Evolutionary conservation across 2,113 vertebrate genomes (phyloP).

Genomic region (Elaphurus davidianus): DNA sequence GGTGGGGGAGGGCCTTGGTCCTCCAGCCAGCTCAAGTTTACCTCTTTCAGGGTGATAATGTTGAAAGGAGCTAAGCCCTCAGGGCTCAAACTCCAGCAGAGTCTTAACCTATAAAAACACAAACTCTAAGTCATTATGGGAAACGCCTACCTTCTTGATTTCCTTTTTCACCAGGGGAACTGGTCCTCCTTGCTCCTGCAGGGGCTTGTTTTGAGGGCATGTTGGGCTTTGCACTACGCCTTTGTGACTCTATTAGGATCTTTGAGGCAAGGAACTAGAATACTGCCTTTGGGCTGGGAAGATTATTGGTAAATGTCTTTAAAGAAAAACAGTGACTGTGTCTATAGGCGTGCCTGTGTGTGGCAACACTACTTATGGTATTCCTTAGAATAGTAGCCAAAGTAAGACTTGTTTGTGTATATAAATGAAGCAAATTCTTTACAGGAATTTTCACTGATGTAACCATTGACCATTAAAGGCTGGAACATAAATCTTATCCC

Average conservation of each 20-base stretch:
- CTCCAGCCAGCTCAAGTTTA: not conserved
- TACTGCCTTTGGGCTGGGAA: not conserved
- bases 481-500: not conserved
- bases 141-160: not conserved
- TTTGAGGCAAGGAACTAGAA: not conserved
- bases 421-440: not conserved
- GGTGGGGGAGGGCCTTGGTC: not conserved
- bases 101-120: conserved; percentile 24
- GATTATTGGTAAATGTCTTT: not conserved
- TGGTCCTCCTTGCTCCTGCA: conserved; percentile 21
- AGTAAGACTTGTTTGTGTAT: not conserved
- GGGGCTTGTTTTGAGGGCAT: conserved; percentile 20
- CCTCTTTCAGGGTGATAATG: not conserved
- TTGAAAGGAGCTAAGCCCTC: conserved; percentile 36
- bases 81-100: conserved; percentile 22
- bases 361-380: not conserved
- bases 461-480: not conserved
- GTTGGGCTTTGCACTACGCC: not conserved
- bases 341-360: not conserved
- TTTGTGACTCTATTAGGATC: not conserved
- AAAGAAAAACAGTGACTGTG: not conserved
- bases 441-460: not conserved
- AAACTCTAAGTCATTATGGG: not conserved
- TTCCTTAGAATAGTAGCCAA: not conserved
- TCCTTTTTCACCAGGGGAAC: conserved; percentile 39